A percentile compares a stretch with the other conserved stretches of the same genome.
Evolutionary conservation across 1,140 invertebrate genomes (phyloP).

Genomic region (Diuraphis noxia): DNA sequence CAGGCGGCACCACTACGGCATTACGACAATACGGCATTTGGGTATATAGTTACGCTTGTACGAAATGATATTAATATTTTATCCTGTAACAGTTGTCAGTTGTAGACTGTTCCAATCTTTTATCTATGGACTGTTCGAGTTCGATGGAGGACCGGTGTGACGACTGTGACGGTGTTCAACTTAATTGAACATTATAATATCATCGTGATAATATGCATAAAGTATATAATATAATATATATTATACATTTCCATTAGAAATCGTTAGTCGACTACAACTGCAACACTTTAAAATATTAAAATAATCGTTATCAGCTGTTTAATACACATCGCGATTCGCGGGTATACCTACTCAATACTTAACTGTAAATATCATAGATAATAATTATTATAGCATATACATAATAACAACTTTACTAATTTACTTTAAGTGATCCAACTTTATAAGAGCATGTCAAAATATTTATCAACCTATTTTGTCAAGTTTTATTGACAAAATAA

Average conservation of each 20-base stretch:
- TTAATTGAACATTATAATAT: background rate
- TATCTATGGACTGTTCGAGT: background rate
- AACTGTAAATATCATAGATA: background rate
- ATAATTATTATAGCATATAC: background rate
- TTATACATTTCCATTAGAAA: background rate
- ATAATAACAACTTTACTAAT: too few species aligned
- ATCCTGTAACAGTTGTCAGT: background rate
- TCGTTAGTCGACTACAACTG: background rate
- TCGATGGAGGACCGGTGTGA: background rate
- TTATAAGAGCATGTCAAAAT: too few species aligned
- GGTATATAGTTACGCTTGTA: too few species aligned
- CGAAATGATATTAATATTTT: background rate
- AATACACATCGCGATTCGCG: background rate
- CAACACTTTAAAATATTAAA: background rate
- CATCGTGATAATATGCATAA: background rate
- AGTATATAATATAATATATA: too few species aligned
- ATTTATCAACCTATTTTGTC: too few species aligned
- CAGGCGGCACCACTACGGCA: background rate
- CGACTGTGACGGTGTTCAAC: background rate
- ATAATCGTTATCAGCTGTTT: constrained; percentile 26
- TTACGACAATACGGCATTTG: too few species aligned
- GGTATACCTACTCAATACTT: background rate
- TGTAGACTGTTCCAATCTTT: too few species aligned
- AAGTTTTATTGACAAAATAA: too few species aligned
- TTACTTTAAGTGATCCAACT: too few species aligned